phyloP scores from a whole-genome alignment of 2,113 vertebrate species.

The Poeciliopsis occidentalis region DNA sequence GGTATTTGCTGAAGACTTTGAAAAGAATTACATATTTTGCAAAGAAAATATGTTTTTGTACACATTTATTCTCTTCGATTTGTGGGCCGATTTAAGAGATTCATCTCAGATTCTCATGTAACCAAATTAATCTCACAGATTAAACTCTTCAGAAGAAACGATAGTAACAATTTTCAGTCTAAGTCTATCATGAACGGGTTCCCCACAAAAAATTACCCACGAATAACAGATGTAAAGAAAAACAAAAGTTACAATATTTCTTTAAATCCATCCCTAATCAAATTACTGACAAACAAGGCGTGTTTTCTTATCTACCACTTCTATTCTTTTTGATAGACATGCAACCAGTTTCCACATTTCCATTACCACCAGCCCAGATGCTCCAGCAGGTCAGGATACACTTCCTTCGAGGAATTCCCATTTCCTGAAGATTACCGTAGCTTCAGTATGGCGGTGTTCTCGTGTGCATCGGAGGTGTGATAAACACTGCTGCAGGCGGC shows the following conservation, averaged over 20 bases:
- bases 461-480: not conserved
- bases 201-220: not conserved
- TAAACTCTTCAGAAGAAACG: not conserved
- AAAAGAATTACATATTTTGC: too few relatives aligned
- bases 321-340: not conserved
- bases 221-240: not conserved
- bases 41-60: not conserved
- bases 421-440: constrained; percentile 20
- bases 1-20: not conserved
- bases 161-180: constrained; percentile 2
- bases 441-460: constrained; percentile 1
- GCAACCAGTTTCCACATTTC: constrained; percentile 11
- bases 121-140: constrained; percentile 6
- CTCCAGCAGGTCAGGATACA: constrained; percentile 25
- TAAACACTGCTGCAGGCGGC: constrained; percentile 7
- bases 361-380: constrained; percentile 15
- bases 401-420: constrained; percentile 16
- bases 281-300: not conserved
- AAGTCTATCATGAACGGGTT: not conserved
- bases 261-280: not conserved
- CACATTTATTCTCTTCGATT: not conserved
- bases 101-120: not conserved
- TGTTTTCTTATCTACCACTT: not conserved
- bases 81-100: not conserved
- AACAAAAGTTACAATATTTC: not conserved